A percentile compares a stretch with the other conserved stretches of the same genome.
These are phyloP conservation scores for Athene cunicularia DNA, from an alignment of 2,113 vertebrate species.

Conservation along the genomic window DNA sequence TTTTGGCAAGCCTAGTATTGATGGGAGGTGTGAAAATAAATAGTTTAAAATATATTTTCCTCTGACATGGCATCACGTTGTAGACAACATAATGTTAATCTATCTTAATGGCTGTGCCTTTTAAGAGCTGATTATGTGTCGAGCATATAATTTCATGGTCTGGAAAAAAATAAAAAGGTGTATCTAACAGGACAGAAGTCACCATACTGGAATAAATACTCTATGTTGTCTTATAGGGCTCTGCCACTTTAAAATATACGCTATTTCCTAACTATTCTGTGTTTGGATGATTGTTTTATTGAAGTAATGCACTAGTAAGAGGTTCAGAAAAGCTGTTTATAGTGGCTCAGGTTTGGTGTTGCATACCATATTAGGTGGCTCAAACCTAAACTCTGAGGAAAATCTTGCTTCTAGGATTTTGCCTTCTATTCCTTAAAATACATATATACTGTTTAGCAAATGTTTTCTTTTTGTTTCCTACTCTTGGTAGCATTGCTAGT, in stretches of 20 bases:
- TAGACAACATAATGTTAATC: not conserved
- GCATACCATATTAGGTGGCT: not conserved
- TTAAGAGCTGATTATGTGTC: not conserved
- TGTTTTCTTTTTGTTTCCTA: not conserved
- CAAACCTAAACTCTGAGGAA: not conserved
- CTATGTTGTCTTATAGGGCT: not conserved
- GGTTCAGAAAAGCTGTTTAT: not conserved
- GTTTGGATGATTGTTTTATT: not conserved
- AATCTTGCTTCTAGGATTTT: not conserved
- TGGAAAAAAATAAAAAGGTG: not conserved
- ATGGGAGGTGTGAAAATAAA: conserved; percentile 1
- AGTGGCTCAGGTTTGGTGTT: not conserved
- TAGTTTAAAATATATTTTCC: not conserved
- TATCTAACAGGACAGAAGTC: not conserved
- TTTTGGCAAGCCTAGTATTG: not conserved
- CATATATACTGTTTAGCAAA: not conserved
- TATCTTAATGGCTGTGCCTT: not conserved
- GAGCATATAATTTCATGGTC: not conserved
- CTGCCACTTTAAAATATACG: not conserved
- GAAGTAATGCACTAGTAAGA: not conserved
- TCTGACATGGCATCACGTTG: not conserved
- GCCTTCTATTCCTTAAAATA: not conserved
- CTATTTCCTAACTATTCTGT: not conserved
- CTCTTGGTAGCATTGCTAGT: not conserved
- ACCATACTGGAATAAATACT: not conserved